These are phyloP conservation scores for Drosophila pectinifera DNA, from an alignment of 1,140 invertebrate genomes.

Conservation along the genomic window DNA sequence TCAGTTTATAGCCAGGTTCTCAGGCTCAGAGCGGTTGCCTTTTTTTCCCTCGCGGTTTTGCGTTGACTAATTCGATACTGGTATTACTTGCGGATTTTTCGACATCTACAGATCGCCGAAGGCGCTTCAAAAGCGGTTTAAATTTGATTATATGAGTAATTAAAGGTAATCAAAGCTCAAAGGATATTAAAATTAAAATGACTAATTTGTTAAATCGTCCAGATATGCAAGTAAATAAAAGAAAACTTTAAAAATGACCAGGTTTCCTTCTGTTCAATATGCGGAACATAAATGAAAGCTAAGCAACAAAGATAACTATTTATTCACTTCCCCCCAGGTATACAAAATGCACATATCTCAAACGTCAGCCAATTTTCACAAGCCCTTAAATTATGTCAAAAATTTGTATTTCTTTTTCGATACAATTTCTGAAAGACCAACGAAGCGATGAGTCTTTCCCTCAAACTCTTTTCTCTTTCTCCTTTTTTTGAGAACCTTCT, in stretches of 20 bases:
- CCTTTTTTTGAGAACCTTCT: conserved; percentile 15
- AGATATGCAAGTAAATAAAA: no score
- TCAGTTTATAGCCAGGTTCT: conserved; percentile 71
- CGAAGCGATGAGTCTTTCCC: neutral
- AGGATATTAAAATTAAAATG: neutral
- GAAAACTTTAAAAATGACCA: no score
- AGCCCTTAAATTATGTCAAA: conserved; percentile 31
- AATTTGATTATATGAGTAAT: no score
- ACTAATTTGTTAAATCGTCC: neutral
- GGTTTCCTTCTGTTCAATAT: no score
- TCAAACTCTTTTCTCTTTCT: conserved; percentile 1
- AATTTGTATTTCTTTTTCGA: conserved; percentile 50
- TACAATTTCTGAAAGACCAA: conserved; percentile 37
- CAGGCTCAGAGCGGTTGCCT: conserved; percentile 59
- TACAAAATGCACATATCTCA: conserved; percentile 9
- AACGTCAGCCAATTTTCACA: conserved; percentile 14
- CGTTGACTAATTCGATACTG: conserved; percentile 42
- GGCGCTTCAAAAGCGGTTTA: conserved; percentile 1
- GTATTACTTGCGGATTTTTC: conserved; percentile 13
- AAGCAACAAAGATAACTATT: neutral
- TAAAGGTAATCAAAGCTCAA: no score
- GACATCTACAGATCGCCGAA: neutral
- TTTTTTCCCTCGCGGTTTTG: conserved; percentile 3
- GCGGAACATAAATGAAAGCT: neutral
- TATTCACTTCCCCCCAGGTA: neutral